Evolutionary conservation across 2,113 vertebrate species (phyloP), one percentile per base, ranked within the genome.

Genomic region (Dipodomys merriami): DNA sequence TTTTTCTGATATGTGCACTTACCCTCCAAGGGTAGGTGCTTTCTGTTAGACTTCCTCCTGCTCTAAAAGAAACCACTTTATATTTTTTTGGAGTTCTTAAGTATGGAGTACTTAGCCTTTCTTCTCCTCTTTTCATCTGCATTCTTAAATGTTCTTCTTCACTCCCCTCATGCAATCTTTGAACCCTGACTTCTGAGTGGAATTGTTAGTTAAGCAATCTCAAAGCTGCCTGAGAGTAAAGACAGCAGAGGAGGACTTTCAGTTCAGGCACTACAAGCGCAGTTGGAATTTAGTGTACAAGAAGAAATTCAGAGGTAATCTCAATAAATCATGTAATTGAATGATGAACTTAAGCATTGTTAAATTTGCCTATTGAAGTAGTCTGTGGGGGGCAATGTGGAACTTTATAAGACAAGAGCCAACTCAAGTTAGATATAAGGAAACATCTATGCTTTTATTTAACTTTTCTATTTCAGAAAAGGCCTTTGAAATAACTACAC

Each of bases 341-440:
- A 33, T 49, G 29, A 83, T 86, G 35, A 67, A 68, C 6, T 33
- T 27, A 39, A 88, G 27, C 64, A 49, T 35, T 80, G 16, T 68
- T 39, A 23, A 2, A 27, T 88, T 94, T 88, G 46, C 74, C 62
- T 92, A 3, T 73, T 60, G 23, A 67, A 88, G 33, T 83, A 77
- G 30, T 33, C 35, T 23, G 0, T 27, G 46, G 57, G 53, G 53
- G 53, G 15, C 53, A 10, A 18, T 18, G 80, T 83, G 83, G 83
- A 74, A 77, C 64, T 35, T 0, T 46, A 19, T 88, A 29, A 90
- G 65, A 35, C 29, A 1, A 18, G 87, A 93, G 30, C 3, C 68
- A 82, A 69, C 23, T 79, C 15, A 16, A 71, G 69, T 83, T 67
- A 87, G 73, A 86, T 93, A 78, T 74, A 74, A 83, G 92, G 86